Base-by-base conservation (phyloP, 2,888 invertebrate species). In the Strigamia crassipes region DNA sequence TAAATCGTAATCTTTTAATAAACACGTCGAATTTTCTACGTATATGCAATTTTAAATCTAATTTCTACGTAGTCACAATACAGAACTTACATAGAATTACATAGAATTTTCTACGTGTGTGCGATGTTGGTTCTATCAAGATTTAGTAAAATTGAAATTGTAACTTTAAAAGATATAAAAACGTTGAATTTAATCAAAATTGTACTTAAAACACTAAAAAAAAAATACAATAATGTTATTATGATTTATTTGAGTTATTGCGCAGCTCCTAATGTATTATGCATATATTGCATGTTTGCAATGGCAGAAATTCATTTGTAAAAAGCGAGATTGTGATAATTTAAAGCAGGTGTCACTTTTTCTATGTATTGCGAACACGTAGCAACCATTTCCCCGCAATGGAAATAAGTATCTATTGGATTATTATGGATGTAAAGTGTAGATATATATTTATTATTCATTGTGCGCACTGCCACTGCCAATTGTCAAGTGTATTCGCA, bases 141-240 rank as follows among this genome's bases (percentile, higher is more conserved):
- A 23, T 73, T 73, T 73, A 12, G 73, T 15, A 73, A 73, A 73
- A 73, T 23, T 73, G 73, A 73, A 73, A 73, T 12, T 73, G 4
- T 31, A n/a, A 73, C 31, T 73, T 27, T 31, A 31, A 31, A 73
- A 15, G 3, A 9, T 0, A 27, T 8, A 31, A 15, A 73, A 73
- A 73, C 13, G 73, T 73, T 73, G 9, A 73, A 73, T 73, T 73
- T 73, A 73, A 73, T 73, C 73, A 73, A 23, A 73, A 73, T 73
- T 23, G 9, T 31, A 31, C 5, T 0, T 8, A 31, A 31, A 15
- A 27, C 1, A 27, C 12, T 31, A 73, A 13, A n/a, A 73, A n/a
- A 23, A 12, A 73, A n/a, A n/a, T n/a, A n/a, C n/a, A n/a, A n/a
- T n/a, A n/a, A n/a, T 12, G 27, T 73, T 73, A n/a, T 31, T 27